Evolutionary conservation across 1,140 invertebrate genomes (phyloP), one percentile per base, ranked within the genome.

Genomic region (Lucilia sericata): DNA sequence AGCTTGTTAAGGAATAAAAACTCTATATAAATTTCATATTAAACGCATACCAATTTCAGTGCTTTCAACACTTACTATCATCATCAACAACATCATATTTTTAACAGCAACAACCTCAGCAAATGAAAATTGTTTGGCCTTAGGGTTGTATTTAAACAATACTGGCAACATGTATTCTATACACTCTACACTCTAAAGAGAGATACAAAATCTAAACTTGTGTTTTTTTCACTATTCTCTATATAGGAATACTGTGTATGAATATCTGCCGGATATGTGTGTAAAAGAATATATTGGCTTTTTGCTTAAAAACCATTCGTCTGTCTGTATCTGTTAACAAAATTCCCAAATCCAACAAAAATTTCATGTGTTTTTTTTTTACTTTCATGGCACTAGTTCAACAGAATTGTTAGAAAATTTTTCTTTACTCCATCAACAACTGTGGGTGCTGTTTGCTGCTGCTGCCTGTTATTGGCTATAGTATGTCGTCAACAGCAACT

Each of bases 401-500:
- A 42, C 14, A 70, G 76, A 80, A 80, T 80, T 49, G 47, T 34
- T 80, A 70, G 42, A 49, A 80, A n/a, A 49, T 51, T 19, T 80
- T 80, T 60, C 12, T 60, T 60, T 60, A n/a, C 14, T 60, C 65
- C 65, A 21, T 70, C 76, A 78, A n/a, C 75, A 49, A 80, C 76
- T 80, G 76, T 80, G 76, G 76, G 76, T 80, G 76, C 76, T 36
- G 70, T 12, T n/a, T 30, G 25, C 25, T 30, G 25, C 25, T 78
- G 75, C 36, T 36, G 75, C 34, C 47, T 80, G 76, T 80, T 80
- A 80, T 80, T 80, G 76, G 76, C 76, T 80, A 80, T 42, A n/a
- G n/a, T n/a, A 80, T 49, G 76, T 80, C 76, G 76, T 80, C 47
- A 80, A 80, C 47, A 80, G 19, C 65, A 70, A 51, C 76, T 9